Conservation (phyloP, 2,113 vertebrate species). For the Atherinomorus stipes region DNA sequence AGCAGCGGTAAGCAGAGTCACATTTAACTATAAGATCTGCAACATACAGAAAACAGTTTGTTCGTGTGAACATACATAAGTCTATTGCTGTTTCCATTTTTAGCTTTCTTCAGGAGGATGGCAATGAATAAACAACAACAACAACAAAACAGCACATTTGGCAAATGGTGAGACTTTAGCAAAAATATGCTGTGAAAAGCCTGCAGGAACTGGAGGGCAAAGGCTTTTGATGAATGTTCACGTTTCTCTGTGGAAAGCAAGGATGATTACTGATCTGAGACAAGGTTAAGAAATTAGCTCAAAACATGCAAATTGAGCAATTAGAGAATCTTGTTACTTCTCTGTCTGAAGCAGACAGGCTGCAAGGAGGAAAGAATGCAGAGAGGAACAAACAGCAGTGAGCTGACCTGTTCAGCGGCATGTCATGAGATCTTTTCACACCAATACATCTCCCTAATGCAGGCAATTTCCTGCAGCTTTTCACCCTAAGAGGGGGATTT, state of each 20-base stretch:
- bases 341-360: conserved; percentile 16
- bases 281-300: background rate
- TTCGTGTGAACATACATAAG: no score
- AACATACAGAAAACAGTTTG: no score
- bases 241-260: background rate
- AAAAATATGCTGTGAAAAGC: conserved; percentile 5
- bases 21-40: no score
- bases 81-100: background rate
- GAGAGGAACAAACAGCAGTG: conserved; percentile 49
- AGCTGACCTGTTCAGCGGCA: conserved; percentile 70
- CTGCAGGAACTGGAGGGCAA: conserved; percentile 10
- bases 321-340: conserved; percentile 16
- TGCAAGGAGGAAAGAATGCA: conserved; percentile 27
- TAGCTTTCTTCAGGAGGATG: conserved; percentile 2
- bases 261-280: conserved; percentile 19
- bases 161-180: conserved; percentile 3
- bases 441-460: conserved; percentile 86
- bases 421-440: conserved; percentile 83
- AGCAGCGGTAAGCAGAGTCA: no score
- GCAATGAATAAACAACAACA: no score
- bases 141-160: conserved; percentile 1
- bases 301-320: conserved; percentile 27
- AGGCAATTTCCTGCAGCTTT: conserved; percentile 87
- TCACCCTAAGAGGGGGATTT: conserved; percentile 75
- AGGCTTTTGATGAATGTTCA: background rate